Percentiles rank a stretch among this genome's conserved stretches.
phyloP scores from a whole-genome alignment of 2,797 vertebrate species.

The Sebastes minor region DNA sequence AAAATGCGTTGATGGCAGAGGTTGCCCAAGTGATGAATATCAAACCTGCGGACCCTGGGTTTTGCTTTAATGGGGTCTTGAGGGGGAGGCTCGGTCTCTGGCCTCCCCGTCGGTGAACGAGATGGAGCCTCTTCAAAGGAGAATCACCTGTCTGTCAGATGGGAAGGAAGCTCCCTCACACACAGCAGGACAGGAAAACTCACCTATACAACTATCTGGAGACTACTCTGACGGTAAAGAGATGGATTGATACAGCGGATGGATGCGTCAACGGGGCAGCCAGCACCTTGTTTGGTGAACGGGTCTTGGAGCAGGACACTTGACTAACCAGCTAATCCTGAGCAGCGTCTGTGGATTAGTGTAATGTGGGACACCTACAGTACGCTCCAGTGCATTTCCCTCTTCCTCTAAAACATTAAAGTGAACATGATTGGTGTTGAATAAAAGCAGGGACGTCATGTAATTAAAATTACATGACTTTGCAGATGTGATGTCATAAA shows the following conservation, averaged over 20 bases:
- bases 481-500: neutral
- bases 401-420: neutral
- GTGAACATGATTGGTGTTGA: no score
- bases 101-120: conserved; percentile 63
- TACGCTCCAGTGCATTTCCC: neutral
- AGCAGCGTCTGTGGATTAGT: neutral
- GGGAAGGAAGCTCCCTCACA: conserved; percentile 36
- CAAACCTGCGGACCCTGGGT: conserved; percentile 67
- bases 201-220: neutral
- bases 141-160: conserved; percentile 64
- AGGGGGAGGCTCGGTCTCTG: conserved; percentile 64
- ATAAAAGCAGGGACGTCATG: neutral
- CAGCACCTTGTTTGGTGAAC: conserved; percentile 3
- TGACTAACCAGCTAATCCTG: conserved; percentile 50
- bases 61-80: conserved; percentile 80
- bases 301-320: conserved; percentile 33
- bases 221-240: conserved; percentile 13
- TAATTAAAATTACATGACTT: neutral
- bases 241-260: neutral
- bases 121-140: conserved; percentile 71
- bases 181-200: conserved; percentile 25
- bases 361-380: neutral
- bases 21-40: conserved; percentile 76
- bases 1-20: conserved; percentile 78
- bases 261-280: conserved; percentile 9